Conservation (phyloP, 2,888 invertebrate genomes). For the Masnerella sp. region DNA sequence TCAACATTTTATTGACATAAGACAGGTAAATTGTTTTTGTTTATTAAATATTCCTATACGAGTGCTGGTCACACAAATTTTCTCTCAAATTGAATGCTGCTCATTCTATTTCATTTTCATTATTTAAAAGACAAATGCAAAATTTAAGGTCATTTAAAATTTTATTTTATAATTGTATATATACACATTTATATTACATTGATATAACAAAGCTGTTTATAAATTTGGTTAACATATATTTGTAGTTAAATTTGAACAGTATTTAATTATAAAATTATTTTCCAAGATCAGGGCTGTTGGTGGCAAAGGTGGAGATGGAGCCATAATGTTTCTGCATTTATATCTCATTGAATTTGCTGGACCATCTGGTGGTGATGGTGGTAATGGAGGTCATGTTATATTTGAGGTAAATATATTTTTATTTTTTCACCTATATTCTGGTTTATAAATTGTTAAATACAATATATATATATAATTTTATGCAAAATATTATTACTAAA, state of each 20-base stretch:
- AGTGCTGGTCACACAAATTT: no score
- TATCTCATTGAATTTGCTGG: conserved; percentile 93
- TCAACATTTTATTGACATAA: conserved; percentile 71
- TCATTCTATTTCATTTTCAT: no score
- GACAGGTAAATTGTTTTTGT: conserved; percentile 65
- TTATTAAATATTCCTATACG: background rate
- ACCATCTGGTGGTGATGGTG: conserved; percentile 98
- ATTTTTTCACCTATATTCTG: background rate
- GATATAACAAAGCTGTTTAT: conserved; percentile 6
- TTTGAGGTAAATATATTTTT: conserved; percentile 80
- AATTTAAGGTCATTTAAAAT: background rate
- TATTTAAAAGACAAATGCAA: no score
- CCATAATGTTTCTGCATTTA: conserved; percentile 89
- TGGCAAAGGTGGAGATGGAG: conserved; percentile 96
- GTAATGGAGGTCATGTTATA: conserved; percentile 95
- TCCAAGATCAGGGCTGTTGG: conserved; percentile 83
- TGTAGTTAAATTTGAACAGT: background rate
- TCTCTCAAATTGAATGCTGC: background rate
- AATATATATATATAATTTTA: conserved; percentile 3
- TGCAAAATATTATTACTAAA: conserved; percentile 17
- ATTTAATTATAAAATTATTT: conserved; percentile 11
- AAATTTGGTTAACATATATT: no score
- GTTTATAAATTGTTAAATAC: background rate
- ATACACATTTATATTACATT: background rate
- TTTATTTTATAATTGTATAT: conserved; percentile 4